Base-by-base conservation (phyloP, 2,797 vertebrate genomes). In the Argya squamiceps region DNA sequence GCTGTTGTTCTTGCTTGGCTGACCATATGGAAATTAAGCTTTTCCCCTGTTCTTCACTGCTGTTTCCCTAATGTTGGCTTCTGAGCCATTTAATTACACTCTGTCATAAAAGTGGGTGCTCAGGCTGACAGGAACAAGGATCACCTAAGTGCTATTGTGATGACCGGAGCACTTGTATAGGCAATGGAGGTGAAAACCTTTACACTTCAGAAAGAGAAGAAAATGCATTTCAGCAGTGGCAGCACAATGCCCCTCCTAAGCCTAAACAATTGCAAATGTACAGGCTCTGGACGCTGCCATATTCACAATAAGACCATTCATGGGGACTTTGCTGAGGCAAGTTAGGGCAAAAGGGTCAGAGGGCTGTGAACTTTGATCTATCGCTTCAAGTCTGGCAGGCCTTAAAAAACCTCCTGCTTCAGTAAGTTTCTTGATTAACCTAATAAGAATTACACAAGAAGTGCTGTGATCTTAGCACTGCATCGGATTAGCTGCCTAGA, bases 311-410 rank as follows among this genome's bases (percentile, higher is more conserved):
- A 89, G 88, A 60, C 95, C 73, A 97, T 97, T 97, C 96, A 95
- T 8, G 27, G 12, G 26, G 74, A 75, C 78, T 69, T 84, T 93
- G 92, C 87, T 75, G 89, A 96, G 81, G 81, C 88, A 76, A 96
- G 83, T 89, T 89, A 85, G 96, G 96, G 92, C 95, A 84, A 23
- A 77, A 89, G 95, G 97, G 97, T 96, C 91, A 93, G 80, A 78
- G 92, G 95, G 89, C 96, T 95, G 4, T 93, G 97, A 98, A 98
- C 98, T 97, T 96, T 92, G 93, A 97, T 97, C 96, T 89, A 76
- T n/a, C 56, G 77, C 88, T 94, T 97, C 94, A 95, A 69, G 97
- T 92, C 81, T 97, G 97, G 88, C 95, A 97, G 78, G 69, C 92
- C 80, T 96, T 90, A 76, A 90, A 95, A 94, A 92, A 90, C 77